Percentiles rank a stretch among this genome's conserved stretches.
Evolutionary conservation across 2,888 invertebrate genomes (phyloP).

Genomic region (Philereme transversata): DNA sequence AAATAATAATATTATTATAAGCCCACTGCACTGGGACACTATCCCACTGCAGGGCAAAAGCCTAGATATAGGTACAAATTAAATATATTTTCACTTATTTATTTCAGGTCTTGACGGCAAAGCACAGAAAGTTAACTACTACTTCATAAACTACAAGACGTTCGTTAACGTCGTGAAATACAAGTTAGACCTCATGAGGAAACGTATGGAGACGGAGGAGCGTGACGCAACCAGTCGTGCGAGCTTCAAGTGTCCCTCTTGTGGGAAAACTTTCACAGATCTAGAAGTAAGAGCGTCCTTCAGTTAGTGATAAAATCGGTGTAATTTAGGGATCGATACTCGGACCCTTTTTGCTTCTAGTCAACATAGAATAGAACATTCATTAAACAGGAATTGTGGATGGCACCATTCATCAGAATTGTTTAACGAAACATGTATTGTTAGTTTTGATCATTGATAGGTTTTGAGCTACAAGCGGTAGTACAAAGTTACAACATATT

Average conservation of each 20-base stretch:
- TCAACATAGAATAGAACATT: no score
- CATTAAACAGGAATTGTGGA: no score
- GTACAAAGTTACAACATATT: no score
- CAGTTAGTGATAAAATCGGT: neutral
- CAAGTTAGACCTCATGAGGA: constrained; percentile 97
- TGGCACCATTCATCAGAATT: no score
- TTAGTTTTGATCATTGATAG: no score
- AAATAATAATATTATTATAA: no score
- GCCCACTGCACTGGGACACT: no score
- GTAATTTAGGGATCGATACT: constrained; percentile 7
- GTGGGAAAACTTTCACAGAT: constrained; percentile 97
- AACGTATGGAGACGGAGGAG: constrained; percentile 97
- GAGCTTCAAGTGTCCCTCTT: constrained; percentile 96
- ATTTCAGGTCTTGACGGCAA: constrained; percentile 90
- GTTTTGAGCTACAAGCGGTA: no score
- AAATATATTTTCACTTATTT: neutral
- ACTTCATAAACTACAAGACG: constrained; percentile 98
- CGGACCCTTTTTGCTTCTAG: constrained; percentile 1
- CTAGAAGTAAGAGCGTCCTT: constrained; percentile 86
- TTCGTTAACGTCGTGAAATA: constrained; percentile 99
- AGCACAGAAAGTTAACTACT: constrained; percentile 98
- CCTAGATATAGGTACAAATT: no score
- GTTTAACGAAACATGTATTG: no score
- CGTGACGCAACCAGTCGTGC: constrained; percentile 97
- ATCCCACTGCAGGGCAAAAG: no score